phyloP scores from a whole-genome alignment of 1,140 invertebrate species.

The Hyphantria cunea region DNA sequence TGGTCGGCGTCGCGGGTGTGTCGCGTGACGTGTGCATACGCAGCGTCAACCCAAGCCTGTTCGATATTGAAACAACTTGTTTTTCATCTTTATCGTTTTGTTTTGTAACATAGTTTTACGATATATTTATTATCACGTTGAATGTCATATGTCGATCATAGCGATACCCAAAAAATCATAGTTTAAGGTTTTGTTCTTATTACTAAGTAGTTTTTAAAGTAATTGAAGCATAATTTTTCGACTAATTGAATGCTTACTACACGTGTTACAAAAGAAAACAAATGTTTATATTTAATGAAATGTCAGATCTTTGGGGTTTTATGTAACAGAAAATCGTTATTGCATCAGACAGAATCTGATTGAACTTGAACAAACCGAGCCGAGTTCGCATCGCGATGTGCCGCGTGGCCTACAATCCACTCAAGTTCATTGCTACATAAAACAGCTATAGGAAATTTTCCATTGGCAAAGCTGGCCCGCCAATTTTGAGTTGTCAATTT shows the following conservation, averaged over 20 bases:
- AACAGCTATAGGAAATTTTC: not conserved
- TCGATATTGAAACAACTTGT: conserved; percentile 7
- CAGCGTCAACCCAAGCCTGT: not conserved
- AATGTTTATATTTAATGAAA: not conserved
- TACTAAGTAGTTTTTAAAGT: too few species aligned
- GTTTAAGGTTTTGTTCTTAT: not conserved
- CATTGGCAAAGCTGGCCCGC: too few species aligned
- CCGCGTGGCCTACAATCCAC: not conserved
- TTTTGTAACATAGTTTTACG: conserved; percentile 14
- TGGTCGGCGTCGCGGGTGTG: conserved; percentile 63
- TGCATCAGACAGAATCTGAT: conserved; percentile 9
- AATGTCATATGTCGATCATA: not conserved
- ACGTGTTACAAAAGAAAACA: not conserved
- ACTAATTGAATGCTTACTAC: not conserved
- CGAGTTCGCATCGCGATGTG: not conserved
- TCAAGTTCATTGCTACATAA: too few species aligned
- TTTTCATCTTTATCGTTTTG: conserved; percentile 15
- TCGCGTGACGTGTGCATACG: conserved; percentile 45
- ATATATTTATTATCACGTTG: not conserved
- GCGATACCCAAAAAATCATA: not conserved
- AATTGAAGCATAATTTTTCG: too few species aligned
- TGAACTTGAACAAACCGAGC: conserved; percentile 1
- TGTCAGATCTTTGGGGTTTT: too few species aligned
- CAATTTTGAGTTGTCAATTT: too few species aligned
- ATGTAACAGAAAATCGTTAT: not conserved